Conservation (phyloP, 2,797 vertebrate genomes). For the Enteromius viviparus region DNA sequence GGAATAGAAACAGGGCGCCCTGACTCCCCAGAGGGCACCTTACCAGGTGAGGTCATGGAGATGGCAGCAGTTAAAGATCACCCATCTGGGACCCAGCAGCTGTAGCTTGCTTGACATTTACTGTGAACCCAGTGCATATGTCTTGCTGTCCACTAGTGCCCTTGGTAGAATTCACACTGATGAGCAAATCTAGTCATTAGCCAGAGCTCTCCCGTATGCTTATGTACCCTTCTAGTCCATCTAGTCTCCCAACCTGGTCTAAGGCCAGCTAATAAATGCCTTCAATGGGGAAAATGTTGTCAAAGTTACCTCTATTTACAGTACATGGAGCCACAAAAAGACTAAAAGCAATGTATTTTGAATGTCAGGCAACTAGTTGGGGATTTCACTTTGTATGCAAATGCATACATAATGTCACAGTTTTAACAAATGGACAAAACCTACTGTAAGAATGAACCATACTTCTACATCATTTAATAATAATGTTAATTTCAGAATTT, state of each 20-base stretch:
- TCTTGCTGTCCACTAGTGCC: slow-evolving; percentile 34
- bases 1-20: slow-evolving; percentile 46
- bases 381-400: no score
- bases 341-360: no score
- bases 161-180: slow-evolving; percentile 46
- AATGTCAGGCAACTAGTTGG: no score
- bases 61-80: slow-evolving; percentile 59
- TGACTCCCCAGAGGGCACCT: slow-evolving; percentile 48
- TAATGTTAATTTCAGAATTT: no score
- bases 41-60: slow-evolving; percentile 55
- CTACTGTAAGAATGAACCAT: no score
- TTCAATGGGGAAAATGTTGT: background rate
- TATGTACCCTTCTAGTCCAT: background rate
- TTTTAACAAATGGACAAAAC: no score
- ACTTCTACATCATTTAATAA: no score
- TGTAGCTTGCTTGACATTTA: slow-evolving; percentile 43
- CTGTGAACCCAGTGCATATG: slow-evolving; percentile 31
- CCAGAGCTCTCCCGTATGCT: slow-evolving; percentile 23
- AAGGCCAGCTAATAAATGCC: background rate
- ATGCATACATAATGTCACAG: no score
- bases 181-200: slow-evolving; percentile 33
- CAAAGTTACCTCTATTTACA: background rate
- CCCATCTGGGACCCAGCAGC: slow-evolving; percentile 50
- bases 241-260: background rate
- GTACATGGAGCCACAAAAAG: background rate